Evolutionary conservation across 2,888 invertebrate species (phyloP).

Genomic region (Mimas tiliae): DNA sequence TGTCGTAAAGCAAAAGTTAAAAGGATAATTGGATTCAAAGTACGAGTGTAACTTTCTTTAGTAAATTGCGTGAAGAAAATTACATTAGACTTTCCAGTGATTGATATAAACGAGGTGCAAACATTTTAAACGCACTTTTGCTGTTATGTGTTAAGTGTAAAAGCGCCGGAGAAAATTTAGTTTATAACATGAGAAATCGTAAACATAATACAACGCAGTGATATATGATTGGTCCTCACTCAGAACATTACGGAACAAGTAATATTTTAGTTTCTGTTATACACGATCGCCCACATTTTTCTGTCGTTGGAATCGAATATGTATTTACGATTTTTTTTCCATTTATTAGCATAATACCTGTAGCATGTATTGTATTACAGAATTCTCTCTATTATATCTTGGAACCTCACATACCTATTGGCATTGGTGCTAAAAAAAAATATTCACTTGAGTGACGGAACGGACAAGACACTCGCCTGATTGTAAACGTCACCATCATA

Average conservation of each 20-base stretch:
- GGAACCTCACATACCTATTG: no score
- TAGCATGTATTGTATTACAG: no score
- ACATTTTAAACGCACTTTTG: slow-evolving; percentile 13
- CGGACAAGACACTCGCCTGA: no score
- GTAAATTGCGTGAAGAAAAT: slow-evolving; percentile 36
- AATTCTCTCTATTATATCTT: no score
- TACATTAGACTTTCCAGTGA: slow-evolving; percentile 55
- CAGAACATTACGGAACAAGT: background rate
- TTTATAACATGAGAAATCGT: background rate
- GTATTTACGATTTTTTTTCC: no score
- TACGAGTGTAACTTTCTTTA: slow-evolving; percentile 30
- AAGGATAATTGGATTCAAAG: slow-evolving; percentile 28
- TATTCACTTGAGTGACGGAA: no score
- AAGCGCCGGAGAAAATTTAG: slow-evolving; percentile 19
- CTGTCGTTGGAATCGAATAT: no score
- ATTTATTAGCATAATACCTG: no score
- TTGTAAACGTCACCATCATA: no score
- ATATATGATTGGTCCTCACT: background rate
- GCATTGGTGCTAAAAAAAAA: no score
- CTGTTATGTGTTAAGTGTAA: slow-evolving; percentile 18
- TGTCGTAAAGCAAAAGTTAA: slow-evolving; percentile 24
- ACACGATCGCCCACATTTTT: no score
- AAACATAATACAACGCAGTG: background rate
- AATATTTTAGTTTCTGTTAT: background rate
- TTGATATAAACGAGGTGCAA: slow-evolving; percentile 42